phyloP scores from a whole-genome alignment of 2,113 vertebrate genomes.

The Cottus gobio region DNA sequence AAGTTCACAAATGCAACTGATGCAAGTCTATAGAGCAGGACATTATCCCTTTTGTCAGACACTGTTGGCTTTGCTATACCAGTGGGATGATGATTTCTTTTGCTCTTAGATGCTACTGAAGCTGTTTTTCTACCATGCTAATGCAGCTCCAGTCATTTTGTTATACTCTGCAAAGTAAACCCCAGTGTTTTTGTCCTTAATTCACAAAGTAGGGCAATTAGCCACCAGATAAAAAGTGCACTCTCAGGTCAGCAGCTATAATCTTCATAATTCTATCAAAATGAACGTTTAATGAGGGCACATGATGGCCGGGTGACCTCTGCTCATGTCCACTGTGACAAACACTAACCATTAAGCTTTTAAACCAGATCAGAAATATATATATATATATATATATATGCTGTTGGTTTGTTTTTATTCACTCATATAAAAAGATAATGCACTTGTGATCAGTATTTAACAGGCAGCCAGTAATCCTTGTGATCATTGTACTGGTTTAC shows the following conservation, averaged over 20 bases:
- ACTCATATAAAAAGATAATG: conserved; percentile 26
- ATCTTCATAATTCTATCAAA: conserved; percentile 71
- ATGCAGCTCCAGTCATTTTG: conserved; percentile 24
- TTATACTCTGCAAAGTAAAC: conserved; percentile 59
- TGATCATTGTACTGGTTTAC: neutral
- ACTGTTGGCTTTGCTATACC: neutral
- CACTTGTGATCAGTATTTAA: conserved; percentile 38
- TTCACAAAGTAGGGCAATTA: conserved; percentile 68
- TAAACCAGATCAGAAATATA: conserved; percentile 52
- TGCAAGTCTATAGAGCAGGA: neutral
- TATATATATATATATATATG: no score
- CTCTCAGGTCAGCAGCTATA: conserved; percentile 50
- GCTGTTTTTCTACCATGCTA: conserved; percentile 24
- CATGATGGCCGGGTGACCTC: conserved; percentile 30
- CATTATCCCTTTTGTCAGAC: neutral
- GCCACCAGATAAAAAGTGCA: conserved; percentile 49
- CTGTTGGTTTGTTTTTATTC: conserved; percentile 23
- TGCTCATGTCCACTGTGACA: conserved; percentile 18
- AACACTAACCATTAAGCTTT: conserved; percentile 51
- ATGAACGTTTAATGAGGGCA: conserved; percentile 58
- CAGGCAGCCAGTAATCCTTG: conserved; percentile 28
- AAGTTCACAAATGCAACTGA: conserved; percentile 12
- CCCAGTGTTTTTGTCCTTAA: conserved; percentile 46
- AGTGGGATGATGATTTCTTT: neutral
- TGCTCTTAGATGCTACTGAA: conserved; percentile 2